Percentiles rank a stretch among this genome's conserved stretches.
These are phyloP conservation scores for Byasa hedistus DNA, from an alignment of 2,888 invertebrate genomes.

Conservation along the genomic window DNA sequence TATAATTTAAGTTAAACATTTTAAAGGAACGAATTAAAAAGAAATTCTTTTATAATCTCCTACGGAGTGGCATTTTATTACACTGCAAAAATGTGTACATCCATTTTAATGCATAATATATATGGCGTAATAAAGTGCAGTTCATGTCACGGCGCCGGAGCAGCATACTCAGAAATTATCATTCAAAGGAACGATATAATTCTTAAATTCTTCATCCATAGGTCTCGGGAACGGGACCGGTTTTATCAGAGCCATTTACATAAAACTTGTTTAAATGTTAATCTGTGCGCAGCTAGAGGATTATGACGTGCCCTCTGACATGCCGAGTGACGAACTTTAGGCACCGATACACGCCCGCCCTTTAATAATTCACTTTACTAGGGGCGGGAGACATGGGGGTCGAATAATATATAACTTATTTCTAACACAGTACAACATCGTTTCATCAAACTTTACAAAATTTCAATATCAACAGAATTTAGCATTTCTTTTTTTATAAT, in stretches of 20 bases:
- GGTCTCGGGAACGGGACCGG: constrained; percentile 49
- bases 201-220: constrained; percentile 44
- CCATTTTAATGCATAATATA: constrained; percentile 31
- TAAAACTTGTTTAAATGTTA: constrained; percentile 79
- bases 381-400: constrained; percentile 10
- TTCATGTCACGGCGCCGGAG: constrained; percentile 23
- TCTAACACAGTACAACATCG: not conserved
- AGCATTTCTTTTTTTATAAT: not conserved
- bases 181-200: constrained; percentile 31
- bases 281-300: constrained; percentile 53
- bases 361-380: constrained; percentile 48
- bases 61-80: constrained; percentile 26
- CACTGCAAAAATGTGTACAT: constrained; percentile 26
- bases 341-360: constrained; percentile 40
- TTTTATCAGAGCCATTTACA: constrained; percentile 64
- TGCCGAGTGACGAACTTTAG: constrained; percentile 36
- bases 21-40: constrained; percentile 14
- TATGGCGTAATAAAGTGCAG: constrained; percentile 28
- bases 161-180: constrained; percentile 27
- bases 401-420: constrained; percentile 6
- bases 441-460: not conserved
- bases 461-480: not conserved
- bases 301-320: constrained; percentile 59
- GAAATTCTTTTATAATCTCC: constrained; percentile 17
- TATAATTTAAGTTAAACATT: constrained; percentile 12